These are phyloP conservation scores for Chionoecetes opilio DNA, from an alignment of 1,140 invertebrate genomes.

Conservation along the genomic window DNA sequence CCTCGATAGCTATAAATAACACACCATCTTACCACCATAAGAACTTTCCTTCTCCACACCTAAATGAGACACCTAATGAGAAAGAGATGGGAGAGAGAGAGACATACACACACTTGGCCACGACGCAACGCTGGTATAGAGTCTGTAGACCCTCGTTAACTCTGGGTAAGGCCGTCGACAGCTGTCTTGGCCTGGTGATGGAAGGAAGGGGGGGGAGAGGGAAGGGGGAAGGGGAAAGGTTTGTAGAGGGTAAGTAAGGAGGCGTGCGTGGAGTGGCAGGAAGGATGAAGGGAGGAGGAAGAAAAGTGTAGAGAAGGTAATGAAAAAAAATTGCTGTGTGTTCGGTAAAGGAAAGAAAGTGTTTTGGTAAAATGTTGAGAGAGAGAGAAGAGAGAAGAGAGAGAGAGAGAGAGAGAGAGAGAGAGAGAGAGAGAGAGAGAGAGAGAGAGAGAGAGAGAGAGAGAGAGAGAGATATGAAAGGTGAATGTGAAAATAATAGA, in stretches of 20 bases:
- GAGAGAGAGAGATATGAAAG: background rate
- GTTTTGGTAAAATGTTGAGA: background rate
- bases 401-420: constrained; percentile 27
- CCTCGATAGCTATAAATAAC: constrained; percentile 11
- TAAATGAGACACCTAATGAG: background rate
- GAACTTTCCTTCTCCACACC: background rate
- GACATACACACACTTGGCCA: background rate
- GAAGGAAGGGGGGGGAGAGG: background rate
- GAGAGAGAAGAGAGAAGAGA: background rate
- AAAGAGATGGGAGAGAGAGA: constrained; percentile 12
- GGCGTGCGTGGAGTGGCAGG: background rate
- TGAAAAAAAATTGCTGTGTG: background rate
- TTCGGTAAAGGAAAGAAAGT: no score
- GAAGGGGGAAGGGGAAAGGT: background rate
- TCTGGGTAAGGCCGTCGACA: background rate
- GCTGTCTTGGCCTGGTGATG: background rate
- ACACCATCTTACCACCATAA: background rate
- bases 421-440: constrained; percentile 23
- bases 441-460: constrained; percentile 12
- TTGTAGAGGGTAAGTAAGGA: no score
- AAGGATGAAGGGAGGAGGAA: background rate
- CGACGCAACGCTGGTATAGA: background rate
- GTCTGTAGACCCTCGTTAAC: background rate
- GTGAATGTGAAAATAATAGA: background rate
- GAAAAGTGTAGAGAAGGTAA: background rate